Percentiles rank a stretch among this genome's conserved stretches.
These are phyloP conservation scores for Pristionchus maxplancki DNA, from an alignment of 2,888 invertebrate species.

Conservation along the genomic window DNA sequence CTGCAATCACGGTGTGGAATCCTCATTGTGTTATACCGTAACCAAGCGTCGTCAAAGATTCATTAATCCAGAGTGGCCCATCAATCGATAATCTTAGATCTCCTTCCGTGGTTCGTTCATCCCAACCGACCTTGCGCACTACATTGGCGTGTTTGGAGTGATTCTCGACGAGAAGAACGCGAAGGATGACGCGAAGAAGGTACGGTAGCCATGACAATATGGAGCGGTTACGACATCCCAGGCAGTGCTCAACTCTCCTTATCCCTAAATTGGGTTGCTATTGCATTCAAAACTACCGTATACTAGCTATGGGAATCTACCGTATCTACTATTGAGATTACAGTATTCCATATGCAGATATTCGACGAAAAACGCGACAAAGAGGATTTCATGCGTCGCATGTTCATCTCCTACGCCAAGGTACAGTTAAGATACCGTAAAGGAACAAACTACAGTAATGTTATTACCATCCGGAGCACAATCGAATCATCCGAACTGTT, in stretches of 20 bases:
- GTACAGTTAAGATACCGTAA: background rate
- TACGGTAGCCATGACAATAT: too few relatives aligned
- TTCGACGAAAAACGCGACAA: slow-evolving; percentile 40
- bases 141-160: slow-evolving; percentile 23
- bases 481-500: too few relatives aligned
- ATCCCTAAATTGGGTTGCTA: too few relatives aligned
- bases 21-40: background rate
- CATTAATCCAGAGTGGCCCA: background rate
- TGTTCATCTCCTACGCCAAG: slow-evolving; percentile 42
- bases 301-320: background rate
- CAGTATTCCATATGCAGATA: background rate
- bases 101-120: slow-evolving; percentile 36
- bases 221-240: background rate
- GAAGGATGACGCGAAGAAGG: background rate
- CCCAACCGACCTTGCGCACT: slow-evolving; percentile 28
- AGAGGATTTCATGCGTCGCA: slow-evolving; percentile 36
- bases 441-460: background rate
- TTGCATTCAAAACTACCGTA: background rate
- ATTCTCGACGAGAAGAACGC: slow-evolving; percentile 15
- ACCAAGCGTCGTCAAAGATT: background rate
- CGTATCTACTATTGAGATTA: background rate
- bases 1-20: background rate
- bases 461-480: too few relatives aligned
- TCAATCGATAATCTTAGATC: background rate
- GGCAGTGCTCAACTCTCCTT: too few relatives aligned